Evolutionary conservation across 2,888 invertebrate species (phyloP), one percentile per base, ranked within the genome.

Genomic region (Drosophila flavopinicola): DNA sequence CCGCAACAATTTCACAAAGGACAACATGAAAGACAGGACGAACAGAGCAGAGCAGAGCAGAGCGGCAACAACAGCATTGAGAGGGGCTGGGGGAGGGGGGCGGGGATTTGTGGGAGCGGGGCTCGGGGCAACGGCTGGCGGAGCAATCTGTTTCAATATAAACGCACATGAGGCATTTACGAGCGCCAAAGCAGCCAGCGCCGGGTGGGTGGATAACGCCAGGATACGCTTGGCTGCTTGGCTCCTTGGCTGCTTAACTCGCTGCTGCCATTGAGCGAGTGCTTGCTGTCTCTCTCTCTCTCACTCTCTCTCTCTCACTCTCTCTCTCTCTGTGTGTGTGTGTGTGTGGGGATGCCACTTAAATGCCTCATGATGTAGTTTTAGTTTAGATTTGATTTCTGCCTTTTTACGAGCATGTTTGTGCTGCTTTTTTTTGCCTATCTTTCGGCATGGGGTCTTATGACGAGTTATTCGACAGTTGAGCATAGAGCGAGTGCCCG

Each of bases 71-170:
- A n/a, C n/a, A n/a, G n/a, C n/a, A n/a, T n/a, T n/a, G n/a, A n/a
- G n/a, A 25, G 27, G 13, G 30, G 11, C n/a, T 17, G 39, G 41
- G 37, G 13, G 32, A 15, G 35, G 41, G 9, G 10, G 66, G 24
- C 41, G 9, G 23, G 27, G 13, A 10, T 20, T 2, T 20, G 20
- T 20, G 41, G 13, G 3, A 6, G 32, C 32, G 42, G 42, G 42
- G 2, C 4, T 6, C 25, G 32, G 39, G 47, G 51, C 52, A 47
- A 54, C 57, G 54, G 57, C 68, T 79, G 78, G 68, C 69, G 68
- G 66, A 82, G 87, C 90, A 90, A 90, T 90, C 90, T 90, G 89
- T 90, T 90, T 90, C 90, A 90, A 90, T 90, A 89, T 89, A 89
- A 88, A 77, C 71, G 78, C 79, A 80, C 85, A 85, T 79, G 79